These are phyloP conservation scores for Drosophila dives DNA, from an alignment of 2,888 invertebrate genomes.

Conservation along the genomic window DNA sequence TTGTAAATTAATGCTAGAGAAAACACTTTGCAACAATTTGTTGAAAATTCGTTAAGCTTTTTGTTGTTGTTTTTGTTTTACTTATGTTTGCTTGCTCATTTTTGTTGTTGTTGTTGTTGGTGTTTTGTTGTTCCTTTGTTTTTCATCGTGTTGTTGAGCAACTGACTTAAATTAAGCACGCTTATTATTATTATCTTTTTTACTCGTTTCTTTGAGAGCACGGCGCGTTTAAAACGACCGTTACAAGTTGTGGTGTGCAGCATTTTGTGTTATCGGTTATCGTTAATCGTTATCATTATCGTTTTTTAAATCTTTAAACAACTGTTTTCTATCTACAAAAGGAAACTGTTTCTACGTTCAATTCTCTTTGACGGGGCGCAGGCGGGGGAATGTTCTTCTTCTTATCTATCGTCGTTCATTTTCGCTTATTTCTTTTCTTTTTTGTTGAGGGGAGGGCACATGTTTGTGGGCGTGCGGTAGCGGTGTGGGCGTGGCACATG, in stretches of 20 bases:
- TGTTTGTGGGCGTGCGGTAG: conserved; percentile 27
- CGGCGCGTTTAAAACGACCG: conserved; percentile 69
- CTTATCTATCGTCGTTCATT: conserved; percentile 8
- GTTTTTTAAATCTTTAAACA: conserved; percentile 55
- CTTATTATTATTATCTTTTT: conserved; percentile 61
- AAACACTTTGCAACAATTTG: conserved; percentile 78
- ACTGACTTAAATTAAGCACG: conserved; percentile 59
- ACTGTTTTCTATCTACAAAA: conserved; percentile 75
- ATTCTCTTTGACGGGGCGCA: conserved; percentile 51
- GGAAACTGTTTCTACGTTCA: conserved; percentile 65
- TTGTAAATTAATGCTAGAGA: conserved; percentile 69
- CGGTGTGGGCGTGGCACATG: conserved; percentile 65
- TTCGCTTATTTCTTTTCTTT: conserved; percentile 1
- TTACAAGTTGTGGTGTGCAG: conserved; percentile 54
- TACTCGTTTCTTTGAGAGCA: conserved; percentile 68
- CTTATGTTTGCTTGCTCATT: conserved; percentile 25
- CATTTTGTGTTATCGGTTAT: conserved; percentile 36
- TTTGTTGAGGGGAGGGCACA: conserved; percentile 1
- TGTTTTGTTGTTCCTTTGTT: conserved; percentile 26
- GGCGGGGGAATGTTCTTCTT: conserved; percentile 47
- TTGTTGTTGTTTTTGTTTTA: conserved; percentile 28
- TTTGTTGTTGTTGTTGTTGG: conserved; percentile 36
- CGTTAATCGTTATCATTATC: conserved; percentile 45
- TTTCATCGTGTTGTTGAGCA: conserved; percentile 58
- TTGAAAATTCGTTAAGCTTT: conserved; percentile 79